These are phyloP conservation scores for Leucoptera coffeella DNA, from an alignment of 2,888 invertebrate species.

Conservation along the genomic window DNA sequence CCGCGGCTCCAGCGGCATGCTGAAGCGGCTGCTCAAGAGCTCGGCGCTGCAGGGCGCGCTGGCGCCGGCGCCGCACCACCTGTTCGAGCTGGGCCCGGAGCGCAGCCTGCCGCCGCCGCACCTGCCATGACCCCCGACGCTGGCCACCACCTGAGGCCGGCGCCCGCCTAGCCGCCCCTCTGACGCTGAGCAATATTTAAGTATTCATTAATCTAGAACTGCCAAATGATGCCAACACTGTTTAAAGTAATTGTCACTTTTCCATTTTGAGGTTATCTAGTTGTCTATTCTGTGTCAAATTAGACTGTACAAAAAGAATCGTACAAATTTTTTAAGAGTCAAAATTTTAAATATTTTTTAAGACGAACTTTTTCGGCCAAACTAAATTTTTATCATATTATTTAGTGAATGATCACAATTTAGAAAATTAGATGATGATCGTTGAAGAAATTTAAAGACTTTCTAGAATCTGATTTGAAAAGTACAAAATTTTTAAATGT, in stretches of 20 bases:
- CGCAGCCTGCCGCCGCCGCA: no score
- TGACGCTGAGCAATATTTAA: slow-evolving; percentile 53
- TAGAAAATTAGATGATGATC: slow-evolving; percentile 26
- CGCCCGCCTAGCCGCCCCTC: slow-evolving; percentile 30
- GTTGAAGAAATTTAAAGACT: slow-evolving; percentile 43
- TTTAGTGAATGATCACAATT: slow-evolving; percentile 23
- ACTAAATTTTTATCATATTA: slow-evolving; percentile 33
- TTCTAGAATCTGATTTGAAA: slow-evolving; percentile 51
- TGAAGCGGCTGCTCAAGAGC: slow-evolving; percentile 81
- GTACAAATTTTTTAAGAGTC: slow-evolving; percentile 50
- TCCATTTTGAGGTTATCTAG: slow-evolving; percentile 28
- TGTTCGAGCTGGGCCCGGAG: slow-evolving; percentile 47
- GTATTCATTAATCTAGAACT: slow-evolving; percentile 51
- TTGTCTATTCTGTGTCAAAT: slow-evolving; percentile 44
- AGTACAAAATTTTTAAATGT: slow-evolving; percentile 44
- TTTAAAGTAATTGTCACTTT: slow-evolving; percentile 34
- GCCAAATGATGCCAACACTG: slow-evolving; percentile 50
- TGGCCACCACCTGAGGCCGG: no score
- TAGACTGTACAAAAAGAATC: slow-evolving; percentile 50
- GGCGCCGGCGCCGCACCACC: slow-evolving; percentile 55
- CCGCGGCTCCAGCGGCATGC: slow-evolving; percentile 83
- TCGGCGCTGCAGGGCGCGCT: slow-evolving; percentile 79
- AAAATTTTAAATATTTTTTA: slow-evolving; percentile 50
- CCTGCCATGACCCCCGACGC: slow-evolving; percentile 1
- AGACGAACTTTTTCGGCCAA: slow-evolving; percentile 47